Evolutionary conservation across 1,140 invertebrate species (phyloP).

Genomic region (Drosophila elegans): DNA sequence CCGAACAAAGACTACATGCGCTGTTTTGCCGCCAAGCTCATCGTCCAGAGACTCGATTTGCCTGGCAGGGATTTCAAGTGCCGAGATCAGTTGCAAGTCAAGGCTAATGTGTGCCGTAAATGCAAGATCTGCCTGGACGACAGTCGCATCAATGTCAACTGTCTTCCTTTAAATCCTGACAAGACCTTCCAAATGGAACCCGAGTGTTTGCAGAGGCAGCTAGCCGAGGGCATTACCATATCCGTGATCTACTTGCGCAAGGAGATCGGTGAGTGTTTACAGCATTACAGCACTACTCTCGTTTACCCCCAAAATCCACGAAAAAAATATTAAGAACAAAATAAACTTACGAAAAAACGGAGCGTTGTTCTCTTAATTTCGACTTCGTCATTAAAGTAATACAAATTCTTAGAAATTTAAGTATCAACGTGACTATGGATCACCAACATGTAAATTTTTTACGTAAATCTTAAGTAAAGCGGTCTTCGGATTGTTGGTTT

Average conservation of each 20-base stretch:
- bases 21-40: slow-evolving; percentile 49
- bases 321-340: too few species aligned
- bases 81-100: slow-evolving; percentile 18
- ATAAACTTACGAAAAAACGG: too few species aligned
- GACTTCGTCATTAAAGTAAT: too few species aligned
- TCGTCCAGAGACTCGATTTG: slow-evolving; percentile 55
- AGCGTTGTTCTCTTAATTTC: too few species aligned
- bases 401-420: too few species aligned
- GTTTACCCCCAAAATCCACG: too few species aligned
- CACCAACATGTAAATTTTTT: too few species aligned
- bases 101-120: slow-evolving; percentile 32
- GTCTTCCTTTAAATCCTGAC: slow-evolving; percentile 24
- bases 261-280: slow-evolving; percentile 50
- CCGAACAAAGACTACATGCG: slow-evolving; percentile 7
- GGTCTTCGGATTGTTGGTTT: too few species aligned
- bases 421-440: too few species aligned
- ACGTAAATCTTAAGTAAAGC: too few species aligned
- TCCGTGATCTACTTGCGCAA: slow-evolving; percentile 45
- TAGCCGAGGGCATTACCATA: slow-evolving; percentile 48
- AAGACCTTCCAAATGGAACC: slow-evolving; percentile 37
- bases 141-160: slow-evolving; percentile 58
- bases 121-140: slow-evolving; percentile 38
- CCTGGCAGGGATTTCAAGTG: slow-evolving; percentile 56
- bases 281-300: too few species aligned
- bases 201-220: slow-evolving; percentile 51